Conservation (phyloP, 2,113 vertebrate species). For the Notarius quadriscutis region DNA sequence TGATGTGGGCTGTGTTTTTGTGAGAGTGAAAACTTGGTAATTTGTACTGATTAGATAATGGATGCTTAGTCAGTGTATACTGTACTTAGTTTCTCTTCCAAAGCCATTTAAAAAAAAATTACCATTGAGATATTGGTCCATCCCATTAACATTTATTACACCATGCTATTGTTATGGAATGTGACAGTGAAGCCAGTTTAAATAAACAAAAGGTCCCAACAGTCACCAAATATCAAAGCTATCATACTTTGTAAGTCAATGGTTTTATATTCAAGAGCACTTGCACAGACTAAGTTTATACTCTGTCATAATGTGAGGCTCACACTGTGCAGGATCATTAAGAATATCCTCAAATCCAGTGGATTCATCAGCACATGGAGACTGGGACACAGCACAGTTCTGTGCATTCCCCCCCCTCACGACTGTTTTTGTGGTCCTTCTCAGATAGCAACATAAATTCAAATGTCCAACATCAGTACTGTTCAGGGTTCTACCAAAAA, state of each 20-base stretch:
- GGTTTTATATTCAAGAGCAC: neutral
- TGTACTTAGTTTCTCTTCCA: neutral
- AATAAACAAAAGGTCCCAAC: neutral
- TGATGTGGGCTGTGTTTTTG: no score
- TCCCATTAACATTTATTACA: no score
- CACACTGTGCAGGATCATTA: conserved; percentile 86
- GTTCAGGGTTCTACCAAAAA: neutral
- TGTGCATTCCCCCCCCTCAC: neutral
- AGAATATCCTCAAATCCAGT: conserved; percentile 93
- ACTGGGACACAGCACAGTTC: no score
- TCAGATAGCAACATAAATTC: neutral
- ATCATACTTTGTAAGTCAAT: neutral
- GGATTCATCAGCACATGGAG: conserved; percentile 69
- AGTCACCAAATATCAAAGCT: neutral
- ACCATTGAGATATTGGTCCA: neutral
- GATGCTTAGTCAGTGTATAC: neutral
- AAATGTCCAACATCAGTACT: neutral
- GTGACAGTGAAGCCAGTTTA: neutral
- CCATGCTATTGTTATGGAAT: neutral
- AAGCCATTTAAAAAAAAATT: no score
- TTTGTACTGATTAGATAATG: neutral
- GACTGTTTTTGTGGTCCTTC: neutral
- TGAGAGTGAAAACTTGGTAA: no score
- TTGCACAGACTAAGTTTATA: conserved; percentile 83
- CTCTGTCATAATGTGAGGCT: conserved; percentile 92